Conservation (phyloP, 2,888 invertebrate species). For the Lasioglossum pauxillum region DNA sequence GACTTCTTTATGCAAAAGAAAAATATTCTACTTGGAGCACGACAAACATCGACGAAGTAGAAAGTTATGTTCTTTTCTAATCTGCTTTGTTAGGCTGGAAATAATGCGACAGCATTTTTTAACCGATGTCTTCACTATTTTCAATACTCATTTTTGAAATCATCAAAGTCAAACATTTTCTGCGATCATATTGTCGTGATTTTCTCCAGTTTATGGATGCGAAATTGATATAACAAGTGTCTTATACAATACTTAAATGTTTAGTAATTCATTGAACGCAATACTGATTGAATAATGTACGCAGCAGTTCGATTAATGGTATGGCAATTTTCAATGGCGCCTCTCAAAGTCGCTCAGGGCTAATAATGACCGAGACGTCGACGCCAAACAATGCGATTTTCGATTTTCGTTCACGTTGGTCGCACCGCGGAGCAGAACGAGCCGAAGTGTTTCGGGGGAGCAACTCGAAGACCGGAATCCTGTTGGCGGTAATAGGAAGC, state of each 20-base stretch:
- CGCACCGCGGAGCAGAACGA: not conserved
- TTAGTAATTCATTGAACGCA: too few species aligned
- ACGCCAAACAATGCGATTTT: not conserved
- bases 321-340: too few species aligned
- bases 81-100: not conserved
- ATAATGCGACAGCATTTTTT: too few species aligned
- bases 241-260: too few species aligned
- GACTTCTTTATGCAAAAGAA: not conserved
- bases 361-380: not conserved
- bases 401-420: not conserved
- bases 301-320: too few species aligned
- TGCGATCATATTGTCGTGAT: too few species aligned
- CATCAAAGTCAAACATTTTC: not conserved
- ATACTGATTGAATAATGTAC: too few species aligned
- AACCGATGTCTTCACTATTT: too few species aligned
- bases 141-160: not conserved
- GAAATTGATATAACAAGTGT: too few species aligned
- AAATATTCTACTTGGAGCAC: not conserved
- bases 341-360: too few species aligned
- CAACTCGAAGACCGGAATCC: constrained; percentile 18
- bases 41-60: not conserved
- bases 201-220: too few species aligned
- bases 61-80: not conserved
- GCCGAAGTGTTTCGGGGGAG: not conserved
- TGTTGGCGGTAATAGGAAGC: constrained; percentile 22